Evolutionary conservation across 2,113 vertebrate species (phyloP), one percentile per base, ranked within the genome.

Genomic region (Paedocypris sp.): DNA sequence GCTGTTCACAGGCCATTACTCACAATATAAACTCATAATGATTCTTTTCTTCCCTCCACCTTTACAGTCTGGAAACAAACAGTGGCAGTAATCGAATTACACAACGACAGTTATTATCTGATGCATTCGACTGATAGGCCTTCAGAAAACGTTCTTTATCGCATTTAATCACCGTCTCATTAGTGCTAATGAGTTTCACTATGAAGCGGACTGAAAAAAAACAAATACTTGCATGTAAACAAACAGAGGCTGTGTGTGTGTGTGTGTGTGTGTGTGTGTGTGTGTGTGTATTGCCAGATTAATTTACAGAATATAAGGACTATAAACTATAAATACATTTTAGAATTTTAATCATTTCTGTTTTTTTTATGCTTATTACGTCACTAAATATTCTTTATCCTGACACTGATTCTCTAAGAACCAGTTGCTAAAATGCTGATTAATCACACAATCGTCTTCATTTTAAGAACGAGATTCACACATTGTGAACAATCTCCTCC

Each of bases 101-200:
- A 42, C 52, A 56, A 56, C 41, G 38, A 56, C 33, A 56, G 33
- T 42, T 43, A 32, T 43, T 57, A 57, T 57, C 53, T 31, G 53
- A 57, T 57, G 15, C 38, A 57, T 57, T 43, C 29, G 16, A 57
- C 53, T 31, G 43, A 57, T 57, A 57, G 38, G 36, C 38, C 53
- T 31, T 60, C 22, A 51, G 58, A 59, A 66, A 59, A 33, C 41
- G 23, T 35, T 35, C 29, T 43, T 33, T 28, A 51, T 60, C 41
- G 33, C 15, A 52, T 53, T 51, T 51, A 60, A 60, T 66, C 28
- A 53, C 29, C 15, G 10, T 13, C 8, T 29, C 47, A 60, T 66
- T 39, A 60, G 56, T 20, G 15, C 38, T 60, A 52, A 51, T 20
- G 28, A 35, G 45, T 33, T 33, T 56, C 36, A 35, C 50, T 60